Evolutionary conservation across 1,140 invertebrate species (phyloP).

Genomic region (Daktulosphaira vitifoliae): DNA sequence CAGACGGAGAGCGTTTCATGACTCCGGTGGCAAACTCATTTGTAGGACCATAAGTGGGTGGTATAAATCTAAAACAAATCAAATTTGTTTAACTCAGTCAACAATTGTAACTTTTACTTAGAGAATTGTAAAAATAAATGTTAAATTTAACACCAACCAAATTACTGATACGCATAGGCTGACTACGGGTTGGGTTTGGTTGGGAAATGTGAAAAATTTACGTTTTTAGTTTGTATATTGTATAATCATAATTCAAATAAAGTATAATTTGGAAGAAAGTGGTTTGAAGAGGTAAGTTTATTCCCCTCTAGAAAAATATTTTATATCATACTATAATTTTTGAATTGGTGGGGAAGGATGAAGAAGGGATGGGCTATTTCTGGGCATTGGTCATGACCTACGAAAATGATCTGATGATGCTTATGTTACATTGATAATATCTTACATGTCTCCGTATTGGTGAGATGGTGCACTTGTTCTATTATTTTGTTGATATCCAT

Average conservation of each 20-base stretch:
- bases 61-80: not conserved
- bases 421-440: conserved; percentile 4
- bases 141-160: no score
- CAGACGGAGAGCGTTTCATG: not conserved
- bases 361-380: not conserved
- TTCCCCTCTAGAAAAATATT: not conserved
- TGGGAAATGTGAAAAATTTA: no score
- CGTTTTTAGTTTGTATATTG: no score
- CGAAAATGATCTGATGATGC: not conserved
- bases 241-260: no score
- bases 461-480: not conserved
- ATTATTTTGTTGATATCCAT: conserved; percentile 12
- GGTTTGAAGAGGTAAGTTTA: not conserved
- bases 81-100: no score
- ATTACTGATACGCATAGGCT: no score
- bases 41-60: not conserved
- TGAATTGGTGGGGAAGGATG: not conserved
- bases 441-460: conserved; percentile 29
- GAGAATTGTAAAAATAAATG: no score
- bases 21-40: not conserved
- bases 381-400: not conserved
- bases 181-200: no score
- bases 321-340: no score
- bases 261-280: not conserved
- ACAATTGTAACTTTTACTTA: no score